A percentile compares a stretch with the other conserved stretches of the same genome.
Conservation (phyloP, 2,797 vertebrate genomes). For the Okamejei kenojei region DNA sequence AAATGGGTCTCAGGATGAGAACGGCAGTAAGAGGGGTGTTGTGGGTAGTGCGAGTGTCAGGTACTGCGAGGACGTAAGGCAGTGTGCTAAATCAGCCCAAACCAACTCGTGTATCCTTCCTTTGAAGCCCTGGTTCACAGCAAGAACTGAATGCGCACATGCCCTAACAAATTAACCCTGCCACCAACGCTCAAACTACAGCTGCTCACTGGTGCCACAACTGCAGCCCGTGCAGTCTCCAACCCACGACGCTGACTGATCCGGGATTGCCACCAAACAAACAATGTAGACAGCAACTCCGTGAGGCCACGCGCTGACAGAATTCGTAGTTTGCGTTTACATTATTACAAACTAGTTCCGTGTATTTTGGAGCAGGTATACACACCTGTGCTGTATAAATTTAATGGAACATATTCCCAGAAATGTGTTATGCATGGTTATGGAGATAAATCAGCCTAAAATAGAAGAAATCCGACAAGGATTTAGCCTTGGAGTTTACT, state of each 20-base stretch:
- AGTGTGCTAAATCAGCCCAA: not conserved
- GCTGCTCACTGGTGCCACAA: not conserved
- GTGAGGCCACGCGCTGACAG: not conserved
- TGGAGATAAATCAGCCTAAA: not conserved
- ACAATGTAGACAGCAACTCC: not conserved
- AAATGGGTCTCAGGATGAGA: not conserved
- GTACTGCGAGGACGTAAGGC: not conserved
- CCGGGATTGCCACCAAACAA: not conserved
- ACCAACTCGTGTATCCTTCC: not conserved
- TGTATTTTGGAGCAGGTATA: no score
- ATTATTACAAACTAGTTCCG: not conserved
- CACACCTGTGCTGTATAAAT: no score
- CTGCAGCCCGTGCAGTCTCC: no score
- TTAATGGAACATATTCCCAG: no score
- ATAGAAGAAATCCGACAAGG: not conserved
- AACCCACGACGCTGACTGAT: not conserved
- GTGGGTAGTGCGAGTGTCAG: no score
- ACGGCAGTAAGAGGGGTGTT: not conserved
- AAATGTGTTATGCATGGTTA: not conserved
- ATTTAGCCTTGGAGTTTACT: not conserved
- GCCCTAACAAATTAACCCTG: not conserved
- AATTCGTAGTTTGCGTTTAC: no score
- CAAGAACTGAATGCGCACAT: not conserved
- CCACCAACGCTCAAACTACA: not conserved
- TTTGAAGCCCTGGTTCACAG: not conserved